Base-by-base conservation (phyloP, 2,797 vertebrate species). In the Acipenser oxyrinchus region DNA sequence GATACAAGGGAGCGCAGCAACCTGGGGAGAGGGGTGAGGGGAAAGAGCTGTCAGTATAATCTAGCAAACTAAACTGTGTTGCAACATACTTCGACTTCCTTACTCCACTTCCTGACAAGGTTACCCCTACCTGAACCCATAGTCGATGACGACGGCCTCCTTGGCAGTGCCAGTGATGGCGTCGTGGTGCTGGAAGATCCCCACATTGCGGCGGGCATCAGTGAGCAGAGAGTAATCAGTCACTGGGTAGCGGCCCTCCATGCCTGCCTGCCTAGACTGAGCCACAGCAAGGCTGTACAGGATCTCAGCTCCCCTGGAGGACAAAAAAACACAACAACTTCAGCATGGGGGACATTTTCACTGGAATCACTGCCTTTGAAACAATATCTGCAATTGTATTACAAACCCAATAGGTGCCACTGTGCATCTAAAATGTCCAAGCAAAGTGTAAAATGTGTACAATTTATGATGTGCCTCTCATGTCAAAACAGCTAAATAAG, bases 101-200 rank as follows among this genome's bases (percentile, higher is more conserved):
- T 18, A 7, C 10, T 49, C 12, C n/a, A 37, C 23, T 37, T 37
- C 23, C 4, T 6, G 13, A 58, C 49, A 7, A 0, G 0, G 11
- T 5, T 15, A n/a, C 10, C 23, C 71, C 37, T 74, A 98, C 97
- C 87, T 92, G 79, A 90, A 90, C 49, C 95, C 96, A 0, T 99
- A 99, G 81, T 99, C 97, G 0, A 91, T 80, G 0, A 94, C 95
- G 8, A 99, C 96, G 0, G 86, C 93, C 73, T 99, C 97, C 76
- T 99, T 98, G 37, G 95, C 94, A 0, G 97, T 99, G 79, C 96
- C 97, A 0, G 97, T 74, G 78, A 99, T 97, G 75, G 93, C 97
- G 0, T 99, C 96, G 0, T 99, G 97, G 78, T 99, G 97, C 85
- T 99, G 97, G 84, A 99, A 99, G 66, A 99, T 91, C 50, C 83